Conservation (phyloP, 2,888 invertebrate species). For the Neoitamus cyanurus region DNA sequence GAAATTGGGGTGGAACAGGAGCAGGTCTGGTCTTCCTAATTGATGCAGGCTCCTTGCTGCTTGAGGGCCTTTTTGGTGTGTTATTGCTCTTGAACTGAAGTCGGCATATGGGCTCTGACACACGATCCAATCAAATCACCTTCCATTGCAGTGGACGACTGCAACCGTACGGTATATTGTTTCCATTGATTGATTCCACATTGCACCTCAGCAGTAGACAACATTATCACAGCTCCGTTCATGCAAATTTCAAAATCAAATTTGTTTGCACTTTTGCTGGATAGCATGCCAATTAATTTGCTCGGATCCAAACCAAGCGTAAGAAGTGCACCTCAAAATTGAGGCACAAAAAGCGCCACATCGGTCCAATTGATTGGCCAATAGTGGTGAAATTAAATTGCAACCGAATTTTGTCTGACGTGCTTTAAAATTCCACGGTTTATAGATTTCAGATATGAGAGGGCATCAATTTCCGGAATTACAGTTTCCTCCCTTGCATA, state of each 20-base stretch:
- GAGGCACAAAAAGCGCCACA: neutral
- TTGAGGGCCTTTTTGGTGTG: neutral
- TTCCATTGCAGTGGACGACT: neutral
- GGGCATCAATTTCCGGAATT: too few species aligned
- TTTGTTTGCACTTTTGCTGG: neutral
- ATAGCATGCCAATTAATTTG: neutral
- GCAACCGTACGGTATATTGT: neutral
- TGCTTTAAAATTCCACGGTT: too few species aligned
- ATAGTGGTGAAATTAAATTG: neutral
- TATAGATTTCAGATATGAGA: too few species aligned
- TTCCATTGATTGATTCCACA: neutral
- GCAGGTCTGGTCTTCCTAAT: neutral
- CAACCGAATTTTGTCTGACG: too few species aligned
- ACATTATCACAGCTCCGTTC: neutral
- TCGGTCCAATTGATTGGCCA: neutral
- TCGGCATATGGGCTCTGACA: neutral
- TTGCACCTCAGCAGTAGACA: neutral
- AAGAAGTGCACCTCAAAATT: neutral
- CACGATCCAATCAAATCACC: neutral
- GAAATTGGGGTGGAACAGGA: neutral
- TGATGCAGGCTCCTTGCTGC: neutral
- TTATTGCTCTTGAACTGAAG: neutral
- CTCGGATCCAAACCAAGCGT: neutral
- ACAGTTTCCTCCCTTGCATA: too few species aligned
- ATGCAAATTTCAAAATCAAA: neutral